Base-by-base conservation (phyloP, 2,797 vertebrate species). In the Phylloscopus collybita region DNA sequence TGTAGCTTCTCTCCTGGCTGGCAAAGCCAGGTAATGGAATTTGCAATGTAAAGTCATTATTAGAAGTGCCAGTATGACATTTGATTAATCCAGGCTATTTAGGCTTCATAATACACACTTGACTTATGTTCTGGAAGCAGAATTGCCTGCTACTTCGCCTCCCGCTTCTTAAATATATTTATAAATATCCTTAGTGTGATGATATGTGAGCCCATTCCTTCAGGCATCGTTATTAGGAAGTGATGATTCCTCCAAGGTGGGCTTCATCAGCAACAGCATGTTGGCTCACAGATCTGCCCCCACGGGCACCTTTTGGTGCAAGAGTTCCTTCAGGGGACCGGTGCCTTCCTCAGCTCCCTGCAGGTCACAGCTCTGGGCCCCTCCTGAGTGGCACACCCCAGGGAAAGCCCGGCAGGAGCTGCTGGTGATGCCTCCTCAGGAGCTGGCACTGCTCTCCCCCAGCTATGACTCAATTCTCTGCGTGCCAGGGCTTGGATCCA, bases 31-130 rank as follows among this genome's bases (percentile, higher is more conserved):
- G 88, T 96, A 96, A 97, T 95, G 93, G 94, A 97, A 95, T 93
- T 95, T 92, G 61, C 88, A 78, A 78, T 79, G 85, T 89, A 51
- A 88, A 96, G 91, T 91, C 92, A 84, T 94, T 94, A 96, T 96
- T 92, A 95, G 94, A 96, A 97, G 96, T 96, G 92, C 86, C 94
- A 96, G 84, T 66, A 76, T 93, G 93, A 96, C 95, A 98, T 96
- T 97, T 97, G 96, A 97, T 97, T 97, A 96, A 96, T 95, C 84
- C 38, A 50, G 75, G 92, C 93, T 96, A 86, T 95, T 97, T 96
- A 95, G 84, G 85, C 76, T 92, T 96, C 81, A 95, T 96, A 95
- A 93, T 86, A 91, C 79, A 96, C 88, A 83, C 88, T 93, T 88
- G 80, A 88, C 88, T 88, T 96, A 94, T 51, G 73, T 91, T 94